Evolutionary conservation across 2,888 invertebrate species (phyloP).

Genomic region (Amphipyra tragopoginis): DNA sequence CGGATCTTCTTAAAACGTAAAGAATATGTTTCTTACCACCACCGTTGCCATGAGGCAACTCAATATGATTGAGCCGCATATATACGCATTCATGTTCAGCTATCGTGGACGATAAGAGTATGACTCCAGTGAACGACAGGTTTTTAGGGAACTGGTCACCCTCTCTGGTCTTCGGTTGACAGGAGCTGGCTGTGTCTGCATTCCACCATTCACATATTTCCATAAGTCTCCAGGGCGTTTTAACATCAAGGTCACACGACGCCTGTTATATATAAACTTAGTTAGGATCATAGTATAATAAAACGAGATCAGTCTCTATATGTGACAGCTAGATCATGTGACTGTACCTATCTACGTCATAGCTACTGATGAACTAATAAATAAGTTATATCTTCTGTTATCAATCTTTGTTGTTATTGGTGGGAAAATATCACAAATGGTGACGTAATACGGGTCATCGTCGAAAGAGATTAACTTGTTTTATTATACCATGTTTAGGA

Average conservation of each 20-base stretch:
- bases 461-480: no score
- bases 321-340: no score
- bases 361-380: no score
- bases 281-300: neutral
- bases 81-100: constrained; percentile 76
- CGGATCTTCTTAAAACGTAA: neutral
- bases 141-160: constrained; percentile 72
- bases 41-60: constrained; percentile 75
- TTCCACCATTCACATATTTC: constrained; percentile 84
- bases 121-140: constrained; percentile 76
- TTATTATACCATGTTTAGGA: no score
- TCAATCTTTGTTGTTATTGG: no score
- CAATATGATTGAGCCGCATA: constrained; percentile 77
- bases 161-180: constrained; percentile 70
- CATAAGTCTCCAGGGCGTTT: constrained; percentile 78
- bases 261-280: constrained; percentile 63
- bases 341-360: no score
- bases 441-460: no score
- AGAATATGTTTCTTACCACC: constrained; percentile 30
- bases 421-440: no score
- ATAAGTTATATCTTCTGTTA: no score
- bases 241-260: constrained; percentile 73
- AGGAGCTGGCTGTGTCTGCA: constrained; percentile 75
- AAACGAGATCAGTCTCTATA: no score
- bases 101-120: constrained; percentile 67